Evolutionary conservation across 2,888 invertebrate species (phyloP).

Genomic region (Tenodera sinensis): DNA sequence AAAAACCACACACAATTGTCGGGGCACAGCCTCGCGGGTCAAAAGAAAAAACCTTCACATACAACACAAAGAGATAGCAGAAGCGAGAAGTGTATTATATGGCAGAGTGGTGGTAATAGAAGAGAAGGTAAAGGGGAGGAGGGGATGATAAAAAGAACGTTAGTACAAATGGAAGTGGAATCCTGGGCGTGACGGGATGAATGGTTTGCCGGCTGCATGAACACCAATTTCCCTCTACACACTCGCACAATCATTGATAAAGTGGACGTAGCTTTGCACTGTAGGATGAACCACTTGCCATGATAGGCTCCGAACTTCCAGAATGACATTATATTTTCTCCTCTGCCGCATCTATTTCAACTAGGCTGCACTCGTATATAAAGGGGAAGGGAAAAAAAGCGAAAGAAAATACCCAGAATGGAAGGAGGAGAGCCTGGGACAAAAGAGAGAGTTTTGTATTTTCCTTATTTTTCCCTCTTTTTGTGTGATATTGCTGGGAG

Average conservation of each 20-base stretch:
- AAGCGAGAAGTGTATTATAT: background rate
- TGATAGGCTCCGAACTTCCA: background rate
- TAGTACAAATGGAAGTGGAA: constrained; percentile 10
- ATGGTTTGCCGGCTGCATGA: background rate
- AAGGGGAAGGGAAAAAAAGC: background rate
- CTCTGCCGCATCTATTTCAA: constrained; percentile 14
- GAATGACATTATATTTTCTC: constrained; percentile 10
- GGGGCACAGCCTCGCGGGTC: background rate
- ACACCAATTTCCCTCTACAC: constrained; percentile 6
- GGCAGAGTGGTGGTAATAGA: background rate
- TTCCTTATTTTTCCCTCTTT: background rate
- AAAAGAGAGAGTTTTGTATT: background rate
- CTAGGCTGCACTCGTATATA: background rate
- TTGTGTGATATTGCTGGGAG: constrained; percentile 19
- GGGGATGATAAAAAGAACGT: constrained; percentile 1
- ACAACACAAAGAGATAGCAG: background rate
- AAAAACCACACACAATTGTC: background rate
- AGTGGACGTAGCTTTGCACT: background rate
- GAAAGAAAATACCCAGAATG: background rate
- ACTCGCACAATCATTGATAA: constrained; percentile 9
- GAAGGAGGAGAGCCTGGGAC: background rate
- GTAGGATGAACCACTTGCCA: background rate
- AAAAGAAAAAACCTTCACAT: background rate
- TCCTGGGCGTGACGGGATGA: constrained; percentile 7
- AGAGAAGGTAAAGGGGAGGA: background rate